Conservation (phyloP, 2,113 vertebrate genomes). For the Chionomys nivalis region DNA sequence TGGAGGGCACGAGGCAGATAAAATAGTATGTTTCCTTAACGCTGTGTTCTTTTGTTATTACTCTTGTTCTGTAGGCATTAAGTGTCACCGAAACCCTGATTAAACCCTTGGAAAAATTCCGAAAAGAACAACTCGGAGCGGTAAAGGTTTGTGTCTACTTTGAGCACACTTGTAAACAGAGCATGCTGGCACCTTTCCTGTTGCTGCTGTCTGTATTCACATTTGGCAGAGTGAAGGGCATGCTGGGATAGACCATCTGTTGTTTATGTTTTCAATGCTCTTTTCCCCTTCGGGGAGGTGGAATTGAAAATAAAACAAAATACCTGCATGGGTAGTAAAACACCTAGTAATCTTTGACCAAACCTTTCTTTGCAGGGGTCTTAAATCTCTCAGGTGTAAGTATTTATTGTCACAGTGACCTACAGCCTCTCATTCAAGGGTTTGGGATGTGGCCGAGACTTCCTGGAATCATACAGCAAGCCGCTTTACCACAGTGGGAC, state of each 20-base stretch:
- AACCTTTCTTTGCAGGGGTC: not conserved
- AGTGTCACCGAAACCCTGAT: constrained; percentile 99
- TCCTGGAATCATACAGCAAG: not conserved
- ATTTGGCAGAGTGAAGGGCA: constrained; percentile 48
- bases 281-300: constrained; percentile 36
- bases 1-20: constrained; percentile 57
- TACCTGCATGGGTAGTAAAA: constrained; percentile 33
- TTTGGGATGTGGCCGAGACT: not conserved
- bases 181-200: not conserved
- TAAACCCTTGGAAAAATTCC: constrained; percentile 98
- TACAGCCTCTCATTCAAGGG: not conserved
- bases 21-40: constrained; percentile 69
- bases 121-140: constrained; percentile 96
- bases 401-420: not conserved
- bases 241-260: constrained; percentile 50
- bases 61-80: constrained; percentile 88
- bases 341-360: not conserved
- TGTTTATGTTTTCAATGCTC: constrained; percentile 41
- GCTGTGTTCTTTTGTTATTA: constrained; percentile 60
- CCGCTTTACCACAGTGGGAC: not conserved
- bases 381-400: not conserved
- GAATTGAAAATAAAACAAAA: constrained; percentile 53
- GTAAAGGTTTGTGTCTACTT: constrained; percentile 91
- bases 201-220: not conserved
- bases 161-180: constrained; percentile 51